Conservation (phyloP, 2,113 vertebrate genomes). For the Typhlomys cinereus region DNA sequence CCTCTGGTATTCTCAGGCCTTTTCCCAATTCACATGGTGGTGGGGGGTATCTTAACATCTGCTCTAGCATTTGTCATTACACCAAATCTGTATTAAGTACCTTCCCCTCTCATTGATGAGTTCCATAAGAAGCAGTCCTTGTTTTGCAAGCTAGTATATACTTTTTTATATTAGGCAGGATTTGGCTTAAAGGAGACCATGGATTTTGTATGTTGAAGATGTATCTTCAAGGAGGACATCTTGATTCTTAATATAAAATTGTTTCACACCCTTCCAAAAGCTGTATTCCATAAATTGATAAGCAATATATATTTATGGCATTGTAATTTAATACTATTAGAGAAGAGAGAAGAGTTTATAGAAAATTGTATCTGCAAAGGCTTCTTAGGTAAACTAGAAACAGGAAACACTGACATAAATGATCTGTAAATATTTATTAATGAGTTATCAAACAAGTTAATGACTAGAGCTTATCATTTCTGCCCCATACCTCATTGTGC, state of each 20-base stretch:
- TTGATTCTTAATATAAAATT: neutral
- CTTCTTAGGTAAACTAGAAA: neutral
- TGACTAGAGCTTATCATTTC: neutral
- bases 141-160: neutral
- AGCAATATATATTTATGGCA: neutral
- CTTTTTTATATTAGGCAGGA: neutral
- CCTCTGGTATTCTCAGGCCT: neutral
- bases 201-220: neutral
- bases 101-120: neutral
- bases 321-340: neutral
- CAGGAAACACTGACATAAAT: neutral
- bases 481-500: neutral
- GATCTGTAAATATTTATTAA: neutral
- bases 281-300: neutral
- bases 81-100: neutral
- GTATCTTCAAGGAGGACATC: neutral
- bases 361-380: neutral
- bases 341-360: no score
- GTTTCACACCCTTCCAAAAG: neutral
- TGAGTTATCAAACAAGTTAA: neutral
- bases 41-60: neutral
- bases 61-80: neutral
- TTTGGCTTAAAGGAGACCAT: neutral
- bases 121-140: neutral
- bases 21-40: neutral